Conservation (phyloP, 2,113 vertebrate genomes). For the Phycodurus eques region DNA sequence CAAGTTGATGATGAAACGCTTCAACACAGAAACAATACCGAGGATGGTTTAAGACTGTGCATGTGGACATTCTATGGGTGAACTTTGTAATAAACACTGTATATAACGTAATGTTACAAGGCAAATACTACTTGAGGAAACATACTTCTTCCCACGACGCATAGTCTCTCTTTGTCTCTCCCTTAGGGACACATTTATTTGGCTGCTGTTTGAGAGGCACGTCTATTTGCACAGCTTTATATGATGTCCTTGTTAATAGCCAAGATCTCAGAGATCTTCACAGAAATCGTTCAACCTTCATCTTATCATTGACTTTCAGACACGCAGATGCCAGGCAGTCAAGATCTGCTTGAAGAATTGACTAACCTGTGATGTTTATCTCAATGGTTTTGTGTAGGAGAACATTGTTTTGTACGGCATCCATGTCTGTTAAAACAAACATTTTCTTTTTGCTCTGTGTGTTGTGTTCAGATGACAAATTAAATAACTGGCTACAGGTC, state of each 20-base stretch:
- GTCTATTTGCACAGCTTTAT: slow-evolving; percentile 12
- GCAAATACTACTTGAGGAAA: neutral
- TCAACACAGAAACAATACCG: too few species aligned
- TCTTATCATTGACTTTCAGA: slow-evolving; percentile 44
- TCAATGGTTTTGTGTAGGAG: slow-evolving; percentile 15
- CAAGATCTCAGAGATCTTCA: slow-evolving; percentile 27
- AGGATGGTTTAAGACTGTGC: too few species aligned
- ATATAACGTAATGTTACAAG: too few species aligned
- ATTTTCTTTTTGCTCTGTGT: neutral
- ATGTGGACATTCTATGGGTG: too few species aligned
- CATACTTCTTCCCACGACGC: neutral
- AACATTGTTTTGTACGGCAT: slow-evolving; percentile 16
- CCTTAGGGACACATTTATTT: slow-evolving; percentile 13
- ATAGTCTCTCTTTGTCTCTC: neutral
- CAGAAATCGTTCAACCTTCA: slow-evolving; percentile 45
- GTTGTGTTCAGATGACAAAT: slow-evolving; percentile 5
- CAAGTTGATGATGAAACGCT: too few species aligned
- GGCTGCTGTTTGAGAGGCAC: slow-evolving; percentile 1
- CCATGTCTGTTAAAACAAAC: slow-evolving; percentile 10
- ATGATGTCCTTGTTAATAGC: slow-evolving; percentile 43
- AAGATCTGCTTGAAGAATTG: slow-evolving; percentile 41
- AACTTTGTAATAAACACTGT: too few species aligned
- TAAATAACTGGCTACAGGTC: neutral
- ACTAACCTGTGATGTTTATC: slow-evolving; percentile 51
- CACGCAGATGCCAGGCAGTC: slow-evolving; percentile 33